phyloP scores from a whole-genome alignment of 2,797 vertebrate species.

The Protonibea diacanthus region DNA sequence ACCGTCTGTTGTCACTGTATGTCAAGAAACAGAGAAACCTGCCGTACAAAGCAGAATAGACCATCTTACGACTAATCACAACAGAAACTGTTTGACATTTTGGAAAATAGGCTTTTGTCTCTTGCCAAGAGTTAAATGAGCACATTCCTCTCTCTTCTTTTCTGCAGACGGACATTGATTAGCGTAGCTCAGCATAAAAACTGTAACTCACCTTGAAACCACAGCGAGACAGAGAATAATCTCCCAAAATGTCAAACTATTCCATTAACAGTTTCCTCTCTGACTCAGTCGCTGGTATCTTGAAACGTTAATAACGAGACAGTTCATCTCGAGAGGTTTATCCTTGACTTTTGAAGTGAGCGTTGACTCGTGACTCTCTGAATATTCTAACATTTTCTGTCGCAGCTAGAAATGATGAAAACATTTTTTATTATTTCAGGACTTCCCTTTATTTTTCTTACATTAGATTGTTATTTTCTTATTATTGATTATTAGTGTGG shows the following conservation, averaged over 20 bases:
- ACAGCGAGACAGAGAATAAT: not conserved
- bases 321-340: not conserved
- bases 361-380: not conserved
- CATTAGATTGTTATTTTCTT: not conserved
- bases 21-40: not conserved
- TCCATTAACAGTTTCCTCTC: not conserved
- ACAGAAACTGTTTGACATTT: not conserved
- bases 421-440: not conserved
- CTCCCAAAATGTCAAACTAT: not conserved
- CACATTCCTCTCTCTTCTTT: not conserved
- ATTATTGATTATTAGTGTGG: not conserved
- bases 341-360: not conserved
- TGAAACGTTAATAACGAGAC: constrained; percentile 23
- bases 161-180: not conserved
- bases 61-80: not conserved
- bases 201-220: not conserved
- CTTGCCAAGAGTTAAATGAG: not conserved
- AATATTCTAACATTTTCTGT: not conserved
- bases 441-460: not conserved
- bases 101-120: not conserved
- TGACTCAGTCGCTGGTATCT: not conserved
- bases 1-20: too few relatives aligned
- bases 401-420: not conserved
- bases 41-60: not conserved
- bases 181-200: constrained; percentile 7